Conservation (phyloP, 2,888 invertebrate genomes). For the Proisotoma minuta region DNA sequence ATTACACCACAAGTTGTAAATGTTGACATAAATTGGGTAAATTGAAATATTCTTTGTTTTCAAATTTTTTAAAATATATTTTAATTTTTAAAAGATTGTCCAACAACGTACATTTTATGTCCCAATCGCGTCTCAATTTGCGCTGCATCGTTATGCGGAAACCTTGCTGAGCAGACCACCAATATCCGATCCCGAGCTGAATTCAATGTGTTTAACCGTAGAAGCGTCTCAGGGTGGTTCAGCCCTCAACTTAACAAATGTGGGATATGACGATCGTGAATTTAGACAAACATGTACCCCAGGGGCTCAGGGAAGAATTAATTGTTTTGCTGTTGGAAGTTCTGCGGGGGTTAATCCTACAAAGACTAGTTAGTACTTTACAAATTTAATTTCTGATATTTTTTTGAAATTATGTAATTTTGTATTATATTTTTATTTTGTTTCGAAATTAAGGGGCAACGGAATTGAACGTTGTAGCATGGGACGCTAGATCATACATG, state of each 20-base stretch:
- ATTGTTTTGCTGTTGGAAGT: slow-evolving; percentile 17
- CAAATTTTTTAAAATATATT: neutral
- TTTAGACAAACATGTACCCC: slow-evolving; percentile 13
- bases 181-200: slow-evolving; percentile 9
- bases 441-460: slow-evolving; percentile 1
- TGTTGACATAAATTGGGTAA: neutral
- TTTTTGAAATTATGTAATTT: neutral
- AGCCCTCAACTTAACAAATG: slow-evolving; percentile 13
- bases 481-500: slow-evolving; percentile 19
- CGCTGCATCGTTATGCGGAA: slow-evolving; percentile 13
- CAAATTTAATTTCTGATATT: neutral
- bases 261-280: slow-evolving; percentile 21
- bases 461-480: slow-evolving; percentile 12
- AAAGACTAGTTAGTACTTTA: slow-evolving; percentile 2
- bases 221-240: slow-evolving; percentile 13
- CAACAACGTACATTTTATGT: slow-evolving; percentile 21
- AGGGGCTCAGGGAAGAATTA: slow-evolving; percentile 7
- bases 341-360: slow-evolving; percentile 17
- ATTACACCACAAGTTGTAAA: neutral
- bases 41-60: neutral
- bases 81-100: neutral
- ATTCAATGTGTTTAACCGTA: slow-evolving; percentile 20
- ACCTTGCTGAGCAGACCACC: slow-evolving; percentile 17
- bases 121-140: slow-evolving; percentile 19
- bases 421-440: neutral